A percentile compares a stretch with the other conserved stretches of the same genome.
Evolutionary conservation across 2,113 vertebrate genomes (phyloP).

Genomic region (Myotis lucifugus): DNA sequence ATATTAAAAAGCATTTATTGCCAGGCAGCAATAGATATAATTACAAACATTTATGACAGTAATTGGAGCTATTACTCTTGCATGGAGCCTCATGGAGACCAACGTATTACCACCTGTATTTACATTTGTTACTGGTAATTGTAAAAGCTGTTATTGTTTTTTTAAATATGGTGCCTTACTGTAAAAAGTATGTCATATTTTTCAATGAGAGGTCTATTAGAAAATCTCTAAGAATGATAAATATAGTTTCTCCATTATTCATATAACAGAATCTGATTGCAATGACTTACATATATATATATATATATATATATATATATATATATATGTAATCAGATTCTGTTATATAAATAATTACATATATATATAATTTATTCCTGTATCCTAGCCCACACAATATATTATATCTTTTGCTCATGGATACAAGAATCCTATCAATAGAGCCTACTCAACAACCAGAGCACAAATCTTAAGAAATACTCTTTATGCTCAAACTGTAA

Average conservation of each 20-base stretch:
- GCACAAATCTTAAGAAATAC: conserved; percentile 30
- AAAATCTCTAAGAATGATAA: conserved; percentile 65
- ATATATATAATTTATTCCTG: conserved; percentile 34
- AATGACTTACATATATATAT: conserved; percentile 50
- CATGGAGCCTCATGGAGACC: conserved; percentile 67
- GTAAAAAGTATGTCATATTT: conserved; percentile 60
- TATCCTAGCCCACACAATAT: conserved; percentile 43
- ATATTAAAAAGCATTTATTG: conserved; percentile 79
- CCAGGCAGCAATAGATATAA: conserved; percentile 78
- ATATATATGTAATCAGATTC: not conserved
- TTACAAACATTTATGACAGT: conserved; percentile 80
- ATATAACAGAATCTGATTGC: conserved; percentile 67
- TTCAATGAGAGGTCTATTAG: conserved; percentile 48
- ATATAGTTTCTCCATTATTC: conserved; percentile 46
- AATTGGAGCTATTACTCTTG: conserved; percentile 77
- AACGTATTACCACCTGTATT: conserved; percentile 77
- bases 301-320: not conserved
- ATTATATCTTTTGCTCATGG: conserved; percentile 22
- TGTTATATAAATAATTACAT: no score
- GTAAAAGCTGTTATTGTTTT: conserved; percentile 16
- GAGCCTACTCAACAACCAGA: not conserved
- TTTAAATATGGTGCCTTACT: conserved; percentile 50
- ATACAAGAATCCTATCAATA: conserved; percentile 49
- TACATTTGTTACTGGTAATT: conserved; percentile 77
- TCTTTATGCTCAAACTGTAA: conserved; percentile 53